phyloP scores from a whole-genome alignment of 2,888 invertebrate species.

The Tortrix viridana region DNA sequence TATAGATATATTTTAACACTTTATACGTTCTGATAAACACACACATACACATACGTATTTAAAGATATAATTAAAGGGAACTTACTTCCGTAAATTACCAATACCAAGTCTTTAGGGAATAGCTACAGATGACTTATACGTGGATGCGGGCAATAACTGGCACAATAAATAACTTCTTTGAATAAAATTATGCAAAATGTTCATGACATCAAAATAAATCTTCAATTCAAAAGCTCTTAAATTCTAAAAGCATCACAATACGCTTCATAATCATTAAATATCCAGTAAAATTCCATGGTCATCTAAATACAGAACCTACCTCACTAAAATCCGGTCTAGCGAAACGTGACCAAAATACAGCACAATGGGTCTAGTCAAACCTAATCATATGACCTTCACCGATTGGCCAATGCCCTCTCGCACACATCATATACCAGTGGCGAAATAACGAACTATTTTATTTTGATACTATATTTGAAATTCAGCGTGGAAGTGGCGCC shows the following conservation, averaged over 20 bases:
- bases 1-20: too few species aligned
- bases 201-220: too few species aligned
- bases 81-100: too few species aligned
- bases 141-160: too few species aligned
- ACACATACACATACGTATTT: too few species aligned
- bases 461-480: background rate
- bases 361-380: background rate
- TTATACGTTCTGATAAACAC: too few species aligned
- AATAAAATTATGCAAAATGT: too few species aligned
- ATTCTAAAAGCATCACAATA: background rate
- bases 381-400: background rate
- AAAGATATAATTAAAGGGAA: too few species aligned
- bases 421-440: background rate
- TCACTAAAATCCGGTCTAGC: slow-evolving; percentile 10
- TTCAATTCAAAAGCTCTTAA: too few species aligned
- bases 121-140: too few species aligned
- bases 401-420: background rate
- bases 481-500: background rate
- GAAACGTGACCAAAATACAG: slow-evolving; percentile 2
- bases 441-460: background rate
- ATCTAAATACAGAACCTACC: slow-evolving; percentile 5
- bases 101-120: too few species aligned
- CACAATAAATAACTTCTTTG: too few species aligned
- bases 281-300: background rate
- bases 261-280: background rate